phyloP scores from a whole-genome alignment of 92 coral and sea anemone genomes.

The Pocillopora meandrina region DNA sequence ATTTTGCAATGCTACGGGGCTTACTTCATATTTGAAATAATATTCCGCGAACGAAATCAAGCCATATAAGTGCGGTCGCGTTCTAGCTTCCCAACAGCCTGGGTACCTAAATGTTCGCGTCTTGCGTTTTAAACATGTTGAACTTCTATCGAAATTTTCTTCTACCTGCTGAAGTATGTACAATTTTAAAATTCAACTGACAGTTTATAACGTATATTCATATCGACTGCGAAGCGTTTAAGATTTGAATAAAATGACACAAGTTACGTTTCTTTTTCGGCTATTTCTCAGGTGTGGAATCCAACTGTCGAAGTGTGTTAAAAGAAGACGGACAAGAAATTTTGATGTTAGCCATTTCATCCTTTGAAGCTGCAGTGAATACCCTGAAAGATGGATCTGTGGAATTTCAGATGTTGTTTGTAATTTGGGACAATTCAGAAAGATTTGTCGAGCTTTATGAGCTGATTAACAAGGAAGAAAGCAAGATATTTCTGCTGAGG shows the following conservation, averaged over 20 bases:
- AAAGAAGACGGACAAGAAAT: slow-evolving; percentile 47
- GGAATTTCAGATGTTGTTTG: slow-evolving; percentile 23
- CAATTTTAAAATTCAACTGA: too few species aligned
- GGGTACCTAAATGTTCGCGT: too few species aligned
- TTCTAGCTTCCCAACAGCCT: too few species aligned
- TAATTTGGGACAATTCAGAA: slow-evolving; percentile 38
- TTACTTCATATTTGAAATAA: neutral
- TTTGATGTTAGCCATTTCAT: slow-evolving; percentile 49
- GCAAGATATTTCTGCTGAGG: neutral
- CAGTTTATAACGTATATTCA: too few species aligned
- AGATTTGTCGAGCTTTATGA: slow-evolving; percentile 42
- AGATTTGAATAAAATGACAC: too few species aligned
- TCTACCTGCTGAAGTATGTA: too few species aligned
- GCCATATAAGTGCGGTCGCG: too few species aligned
- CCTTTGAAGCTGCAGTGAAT: slow-evolving; percentile 49
- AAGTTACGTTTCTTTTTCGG: neutral
- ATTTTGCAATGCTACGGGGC: neutral
- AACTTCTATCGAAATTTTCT: too few species aligned
- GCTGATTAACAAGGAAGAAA: neutral
- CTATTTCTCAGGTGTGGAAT: slow-evolving; percentile 16
- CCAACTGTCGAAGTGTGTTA: slow-evolving; percentile 37
- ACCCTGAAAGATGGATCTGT: slow-evolving; percentile 42
- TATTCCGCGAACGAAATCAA: too few species aligned
- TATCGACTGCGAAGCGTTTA: too few species aligned
- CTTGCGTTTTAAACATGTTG: too few species aligned